Conservation (phyloP, 2,888 invertebrate genomes). For the Polia nebulosa region DNA sequence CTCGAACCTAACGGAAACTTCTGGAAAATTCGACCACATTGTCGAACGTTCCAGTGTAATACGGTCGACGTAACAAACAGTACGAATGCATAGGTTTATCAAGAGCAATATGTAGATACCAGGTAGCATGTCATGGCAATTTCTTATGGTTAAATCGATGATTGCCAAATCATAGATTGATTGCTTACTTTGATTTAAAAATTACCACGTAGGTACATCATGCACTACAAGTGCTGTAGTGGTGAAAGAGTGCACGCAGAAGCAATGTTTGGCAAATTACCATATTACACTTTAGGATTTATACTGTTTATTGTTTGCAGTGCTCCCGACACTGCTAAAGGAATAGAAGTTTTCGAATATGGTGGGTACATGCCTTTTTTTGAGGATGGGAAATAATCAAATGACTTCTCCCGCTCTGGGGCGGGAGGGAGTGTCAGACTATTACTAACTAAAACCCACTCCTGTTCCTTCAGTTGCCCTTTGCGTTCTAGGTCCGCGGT, state of each 20-base stretch:
- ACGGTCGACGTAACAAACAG: no score
- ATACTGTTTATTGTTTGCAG: conserved; percentile 12
- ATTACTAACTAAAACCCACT: no score
- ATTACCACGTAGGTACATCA: not conserved
- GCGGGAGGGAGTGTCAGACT: no score
- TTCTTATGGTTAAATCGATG: conserved; percentile 39
- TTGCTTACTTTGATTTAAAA: not conserved
- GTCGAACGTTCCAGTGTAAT: no score
- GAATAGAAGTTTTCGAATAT: conserved; percentile 63
- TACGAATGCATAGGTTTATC: not conserved
- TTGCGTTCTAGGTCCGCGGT: no score
- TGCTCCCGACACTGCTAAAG: not conserved
- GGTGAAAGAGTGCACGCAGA: conserved; percentile 1
- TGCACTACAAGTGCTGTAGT: not conserved
- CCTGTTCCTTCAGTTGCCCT: no score
- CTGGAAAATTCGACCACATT: no score
- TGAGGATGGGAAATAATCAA: no score
- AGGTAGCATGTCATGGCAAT: conserved; percentile 27
- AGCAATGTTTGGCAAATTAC: conserved; percentile 26
- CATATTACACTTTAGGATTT: conserved; percentile 1
- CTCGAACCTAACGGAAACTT: no score
- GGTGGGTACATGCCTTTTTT: conserved; percentile 60
- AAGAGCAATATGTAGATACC: conserved; percentile 2
- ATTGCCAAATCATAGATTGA: conserved; percentile 1
- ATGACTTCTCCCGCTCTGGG: no score